These are phyloP conservation scores for Myrmecophaga tridactyla DNA, from an alignment of 2,113 vertebrate genomes.

Conservation along the genomic window DNA sequence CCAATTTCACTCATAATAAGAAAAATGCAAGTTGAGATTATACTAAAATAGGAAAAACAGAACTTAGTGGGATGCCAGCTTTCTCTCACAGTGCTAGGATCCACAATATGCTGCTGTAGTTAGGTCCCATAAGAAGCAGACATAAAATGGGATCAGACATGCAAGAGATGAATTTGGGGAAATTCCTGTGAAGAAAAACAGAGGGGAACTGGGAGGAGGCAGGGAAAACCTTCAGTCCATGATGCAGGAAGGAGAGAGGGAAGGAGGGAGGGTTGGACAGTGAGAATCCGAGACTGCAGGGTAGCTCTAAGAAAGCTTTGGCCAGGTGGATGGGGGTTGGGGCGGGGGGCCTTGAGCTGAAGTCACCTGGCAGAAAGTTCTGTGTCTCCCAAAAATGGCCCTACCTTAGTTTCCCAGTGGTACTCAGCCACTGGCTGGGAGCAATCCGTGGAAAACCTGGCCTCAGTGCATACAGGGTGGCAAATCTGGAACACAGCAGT, in stretches of 20 bases:
- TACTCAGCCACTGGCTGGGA: background rate
- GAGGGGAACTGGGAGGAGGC: background rate
- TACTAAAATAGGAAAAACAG: background rate
- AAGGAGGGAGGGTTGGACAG: background rate
- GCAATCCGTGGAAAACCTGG: background rate
- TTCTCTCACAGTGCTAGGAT: background rate
- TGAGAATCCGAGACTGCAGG: background rate
- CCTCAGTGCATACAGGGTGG: rapidly evolving
- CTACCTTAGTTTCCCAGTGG: background rate
- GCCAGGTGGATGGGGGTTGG: background rate
- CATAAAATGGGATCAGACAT: background rate
- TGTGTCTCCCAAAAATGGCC: background rate
- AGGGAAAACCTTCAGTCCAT: background rate
- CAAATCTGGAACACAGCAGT: background rate
- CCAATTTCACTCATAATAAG: background rate
- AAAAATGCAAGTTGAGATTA: constrained; percentile 2
- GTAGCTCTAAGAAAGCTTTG: background rate
- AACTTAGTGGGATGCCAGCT: background rate
- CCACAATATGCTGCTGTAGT: background rate
- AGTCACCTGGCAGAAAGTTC: background rate
- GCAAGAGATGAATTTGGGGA: background rate
- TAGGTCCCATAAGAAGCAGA: background rate
- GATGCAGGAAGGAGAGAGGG: background rate
- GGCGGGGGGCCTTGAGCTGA: background rate
- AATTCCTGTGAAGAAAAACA: background rate